A percentile compares a stretch with the other conserved stretches of the same genome.
Evolutionary conservation across 2,888 invertebrate species (phyloP).

Genomic region (Coelogynopora nodosa): DNA sequence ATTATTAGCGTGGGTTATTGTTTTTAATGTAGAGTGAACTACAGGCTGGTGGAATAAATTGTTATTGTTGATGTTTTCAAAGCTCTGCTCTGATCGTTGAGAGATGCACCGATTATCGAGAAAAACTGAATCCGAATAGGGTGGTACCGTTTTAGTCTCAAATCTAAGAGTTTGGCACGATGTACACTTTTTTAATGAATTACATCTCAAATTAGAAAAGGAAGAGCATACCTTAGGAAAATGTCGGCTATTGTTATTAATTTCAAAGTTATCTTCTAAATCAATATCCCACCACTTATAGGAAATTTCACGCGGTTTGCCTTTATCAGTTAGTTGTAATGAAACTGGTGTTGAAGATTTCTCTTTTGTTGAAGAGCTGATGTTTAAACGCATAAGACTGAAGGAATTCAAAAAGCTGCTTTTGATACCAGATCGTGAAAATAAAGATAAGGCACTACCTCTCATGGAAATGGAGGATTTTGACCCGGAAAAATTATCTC

Average conservation of each 20-base stretch:
- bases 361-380: background rate
- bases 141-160: background rate
- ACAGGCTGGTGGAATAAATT: background rate
- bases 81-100: background rate
- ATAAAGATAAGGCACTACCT: background rate
- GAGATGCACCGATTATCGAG: background rate
- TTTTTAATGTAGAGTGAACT: constrained; percentile 67
- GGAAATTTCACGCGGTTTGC: background rate
- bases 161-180: background rate
- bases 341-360: background rate
- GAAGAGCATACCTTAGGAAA: background rate
- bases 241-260: background rate
- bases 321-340: background rate
- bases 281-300: background rate
- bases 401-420: background rate
- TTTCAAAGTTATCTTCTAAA: background rate
- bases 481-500: background rate
- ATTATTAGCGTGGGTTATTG: too few species aligned
- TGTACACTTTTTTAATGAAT: background rate
- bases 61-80: background rate
- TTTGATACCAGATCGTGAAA: background rate
- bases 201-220: background rate
- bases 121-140: background rate
- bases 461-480: background rate
- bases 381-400: background rate